These are phyloP conservation scores for Carassius gibelio DNA, from an alignment of 2,113 vertebrate species.

Conservation along the genomic window DNA sequence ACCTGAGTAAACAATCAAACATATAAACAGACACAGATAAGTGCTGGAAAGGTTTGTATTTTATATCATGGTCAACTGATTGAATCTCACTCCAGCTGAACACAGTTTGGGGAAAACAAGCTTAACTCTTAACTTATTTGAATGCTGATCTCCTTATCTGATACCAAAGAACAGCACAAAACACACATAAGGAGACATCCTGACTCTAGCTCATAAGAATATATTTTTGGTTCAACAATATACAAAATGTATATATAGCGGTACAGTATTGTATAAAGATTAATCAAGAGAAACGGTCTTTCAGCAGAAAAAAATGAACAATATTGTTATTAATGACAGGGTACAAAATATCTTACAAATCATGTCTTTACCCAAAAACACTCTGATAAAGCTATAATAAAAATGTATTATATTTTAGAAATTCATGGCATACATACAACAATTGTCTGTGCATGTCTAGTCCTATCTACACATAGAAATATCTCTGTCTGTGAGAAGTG, in stretches of 20 bases:
- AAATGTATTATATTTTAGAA: not conserved
- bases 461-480: not conserved
- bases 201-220: not conserved
- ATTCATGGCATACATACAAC: not conserved
- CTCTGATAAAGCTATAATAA: not conserved
- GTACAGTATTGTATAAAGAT: not conserved
- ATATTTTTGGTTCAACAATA: not conserved
- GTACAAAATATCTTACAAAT: not conserved
- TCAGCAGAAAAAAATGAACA: not conserved
- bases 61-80: not conserved
- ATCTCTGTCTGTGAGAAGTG: not conserved
- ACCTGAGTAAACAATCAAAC: constrained; percentile 71
- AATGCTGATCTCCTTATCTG: not conserved
- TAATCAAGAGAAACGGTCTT: not conserved
- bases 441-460: not conserved
- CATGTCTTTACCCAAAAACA: no score
- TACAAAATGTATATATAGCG: not conserved
- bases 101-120: not conserved
- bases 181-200: not conserved
- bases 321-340: not conserved
- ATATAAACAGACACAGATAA: not conserved
- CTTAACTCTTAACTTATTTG: not conserved
- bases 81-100: not conserved
- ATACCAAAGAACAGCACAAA: constrained; percentile 12
- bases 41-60: not conserved